A percentile compares a stretch with the other conserved stretches of the same genome.
Conservation (phyloP, 2,888 invertebrate genomes). For the Gari tellinella region DNA sequence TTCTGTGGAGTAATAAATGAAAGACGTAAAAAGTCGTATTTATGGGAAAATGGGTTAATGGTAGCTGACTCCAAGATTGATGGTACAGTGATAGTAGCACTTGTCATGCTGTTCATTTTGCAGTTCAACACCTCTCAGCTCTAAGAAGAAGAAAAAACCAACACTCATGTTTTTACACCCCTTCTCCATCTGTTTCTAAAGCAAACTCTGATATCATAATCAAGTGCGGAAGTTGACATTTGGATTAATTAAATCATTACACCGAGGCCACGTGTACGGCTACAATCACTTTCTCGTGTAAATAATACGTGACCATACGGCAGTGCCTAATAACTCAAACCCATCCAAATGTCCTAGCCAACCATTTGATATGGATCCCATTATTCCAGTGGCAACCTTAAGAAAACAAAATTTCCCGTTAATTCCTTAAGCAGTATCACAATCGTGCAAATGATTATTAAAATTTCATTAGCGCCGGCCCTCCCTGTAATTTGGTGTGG, state of each 20-base stretch:
- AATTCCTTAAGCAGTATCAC: conserved; percentile 23
- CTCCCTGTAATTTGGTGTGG: conserved; percentile 63
- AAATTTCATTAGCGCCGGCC: conserved; percentile 72
- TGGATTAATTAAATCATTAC: not conserved
- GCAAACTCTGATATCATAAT: conserved; percentile 6
- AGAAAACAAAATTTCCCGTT: conserved; percentile 48
- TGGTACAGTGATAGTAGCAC: no score
- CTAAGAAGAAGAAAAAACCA: no score
- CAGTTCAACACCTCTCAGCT: no score
- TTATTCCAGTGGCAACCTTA: conserved; percentile 40
- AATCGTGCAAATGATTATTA: conserved; percentile 64
- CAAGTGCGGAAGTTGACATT: conserved; percentile 4
- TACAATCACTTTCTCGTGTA: conserved; percentile 41
- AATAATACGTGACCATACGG: conserved; percentile 50
- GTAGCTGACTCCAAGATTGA: no score
- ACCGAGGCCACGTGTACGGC: no score
- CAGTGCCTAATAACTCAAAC: conserved; percentile 33
- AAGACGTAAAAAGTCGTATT: no score
- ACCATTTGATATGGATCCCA: conserved; percentile 29
- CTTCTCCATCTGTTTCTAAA: no score
- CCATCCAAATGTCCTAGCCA: conserved; percentile 15
- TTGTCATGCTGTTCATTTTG: no score
- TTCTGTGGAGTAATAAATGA: no score
- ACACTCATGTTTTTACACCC: no score
- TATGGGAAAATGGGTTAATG: no score